Evolutionary conservation across 1,140 invertebrate species (phyloP).

Genomic region (Venustaconcha ellipsiformis): DNA sequence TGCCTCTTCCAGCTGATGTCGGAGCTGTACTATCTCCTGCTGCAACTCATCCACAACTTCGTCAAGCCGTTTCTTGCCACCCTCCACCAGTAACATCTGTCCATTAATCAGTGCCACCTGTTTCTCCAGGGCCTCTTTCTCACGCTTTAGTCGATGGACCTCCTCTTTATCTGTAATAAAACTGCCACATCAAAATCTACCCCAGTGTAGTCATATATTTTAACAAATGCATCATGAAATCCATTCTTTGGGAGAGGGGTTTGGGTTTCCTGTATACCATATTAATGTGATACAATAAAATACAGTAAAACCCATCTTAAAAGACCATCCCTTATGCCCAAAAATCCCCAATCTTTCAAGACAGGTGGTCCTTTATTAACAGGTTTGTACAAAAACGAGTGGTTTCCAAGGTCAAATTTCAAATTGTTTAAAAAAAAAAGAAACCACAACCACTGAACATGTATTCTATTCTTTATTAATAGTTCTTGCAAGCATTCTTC

Average conservation of each 20-base stretch:
- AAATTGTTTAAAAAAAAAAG: no score
- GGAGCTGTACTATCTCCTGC: constrained; percentile 42
- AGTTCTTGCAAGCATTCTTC: no score
- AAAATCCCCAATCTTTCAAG: no score
- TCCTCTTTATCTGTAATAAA: constrained; percentile 33
- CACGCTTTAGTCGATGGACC: constrained; percentile 35
- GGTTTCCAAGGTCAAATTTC: no score
- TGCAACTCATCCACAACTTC: constrained; percentile 49
- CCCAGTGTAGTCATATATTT: not conserved
- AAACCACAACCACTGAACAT: no score
- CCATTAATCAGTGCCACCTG: constrained; percentile 56
- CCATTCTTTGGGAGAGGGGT: not conserved
- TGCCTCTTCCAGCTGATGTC: constrained; percentile 47
- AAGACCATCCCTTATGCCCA: no score
- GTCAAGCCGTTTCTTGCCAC: constrained; percentile 57
- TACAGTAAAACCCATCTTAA: no score
- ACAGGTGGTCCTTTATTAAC: no score
- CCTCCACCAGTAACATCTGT: constrained; percentile 55
- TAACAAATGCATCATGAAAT: not conserved
- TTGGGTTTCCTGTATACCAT: not conserved
- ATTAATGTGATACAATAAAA: not conserved
- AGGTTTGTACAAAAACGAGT: no score
- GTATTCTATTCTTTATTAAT: no score
- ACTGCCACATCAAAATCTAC: not conserved
- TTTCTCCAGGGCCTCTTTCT: constrained; percentile 58